phyloP scores from a whole-genome alignment of 2,888 invertebrate genomes.

The Malachius bipustulatus region DNA sequence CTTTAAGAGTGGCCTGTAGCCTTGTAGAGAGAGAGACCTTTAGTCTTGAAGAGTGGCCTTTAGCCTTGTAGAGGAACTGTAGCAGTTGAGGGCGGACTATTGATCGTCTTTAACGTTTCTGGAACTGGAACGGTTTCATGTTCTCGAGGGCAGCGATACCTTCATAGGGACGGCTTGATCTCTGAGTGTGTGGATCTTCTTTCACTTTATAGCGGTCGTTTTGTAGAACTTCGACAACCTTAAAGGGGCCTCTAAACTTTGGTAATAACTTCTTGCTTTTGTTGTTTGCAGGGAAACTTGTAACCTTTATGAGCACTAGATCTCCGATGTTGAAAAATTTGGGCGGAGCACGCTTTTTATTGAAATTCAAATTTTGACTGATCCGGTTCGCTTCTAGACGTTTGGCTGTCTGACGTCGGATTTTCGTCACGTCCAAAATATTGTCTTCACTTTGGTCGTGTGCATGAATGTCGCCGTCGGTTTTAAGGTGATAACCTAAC shows the following conservation, averaged over 20 bases:
- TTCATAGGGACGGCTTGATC: constrained; percentile 1
- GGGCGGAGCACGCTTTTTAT: background rate
- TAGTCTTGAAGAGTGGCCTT: too few species aligned
- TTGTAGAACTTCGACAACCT: constrained; percentile 6
- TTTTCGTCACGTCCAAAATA: constrained; percentile 13
- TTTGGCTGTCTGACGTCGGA: constrained; percentile 6
- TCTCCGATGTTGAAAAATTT: constrained; percentile 3
- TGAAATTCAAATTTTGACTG: too few species aligned
- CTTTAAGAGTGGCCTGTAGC: too few species aligned
- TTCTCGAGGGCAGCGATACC: constrained; percentile 3
- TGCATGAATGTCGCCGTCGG: constrained; percentile 13
- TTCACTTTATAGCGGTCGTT: constrained; percentile 9
- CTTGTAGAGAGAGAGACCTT: too few species aligned
- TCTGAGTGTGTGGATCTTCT: background rate
- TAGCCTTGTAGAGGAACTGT: too few species aligned
- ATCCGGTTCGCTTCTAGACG: constrained; percentile 10
- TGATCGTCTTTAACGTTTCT: too few species aligned
- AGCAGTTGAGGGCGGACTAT: too few species aligned
- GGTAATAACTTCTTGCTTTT: constrained; percentile 9
- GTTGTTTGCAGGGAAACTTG: constrained; percentile 5
- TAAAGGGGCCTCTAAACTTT: constrained; percentile 8
- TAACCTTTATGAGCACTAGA: constrained; percentile 6
- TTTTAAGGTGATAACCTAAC: constrained; percentile 11
- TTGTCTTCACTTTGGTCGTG: constrained; percentile 10
- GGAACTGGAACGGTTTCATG: too few species aligned